A percentile compares a stretch with the other conserved stretches of the same genome.
Conservation (phyloP, 2,113 vertebrate genomes). For the Polyodon spathula region DNA sequence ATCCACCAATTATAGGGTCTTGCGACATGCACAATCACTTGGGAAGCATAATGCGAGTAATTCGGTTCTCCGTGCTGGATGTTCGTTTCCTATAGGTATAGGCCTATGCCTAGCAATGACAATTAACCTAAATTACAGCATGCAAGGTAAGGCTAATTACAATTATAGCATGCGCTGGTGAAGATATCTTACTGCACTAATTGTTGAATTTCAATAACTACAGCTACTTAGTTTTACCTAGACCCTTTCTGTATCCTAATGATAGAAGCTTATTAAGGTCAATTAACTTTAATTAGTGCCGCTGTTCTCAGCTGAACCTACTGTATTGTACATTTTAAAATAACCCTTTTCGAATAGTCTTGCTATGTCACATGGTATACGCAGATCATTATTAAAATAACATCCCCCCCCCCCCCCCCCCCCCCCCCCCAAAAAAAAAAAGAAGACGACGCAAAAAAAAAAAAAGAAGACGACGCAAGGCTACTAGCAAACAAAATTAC, state of each 20-base stretch:
- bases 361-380: slow-evolving; percentile 31
- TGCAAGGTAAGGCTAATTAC: slow-evolving; percentile 48
- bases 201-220: slow-evolving; percentile 50
- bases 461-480: no score
- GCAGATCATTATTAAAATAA: no score
- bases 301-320: slow-evolving; percentile 51
- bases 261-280: slow-evolving; percentile 47
- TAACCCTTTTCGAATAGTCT: slow-evolving; percentile 33
- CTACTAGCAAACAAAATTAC: no score
- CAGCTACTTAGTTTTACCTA: slow-evolving; percentile 60
- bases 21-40: no score
- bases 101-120: slow-evolving; percentile 24
- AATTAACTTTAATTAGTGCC: slow-evolving; percentile 59
- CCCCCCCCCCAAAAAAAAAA: no score
- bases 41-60: neutral
- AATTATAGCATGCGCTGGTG: slow-evolving; percentile 44
- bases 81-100: slow-evolving; percentile 23
- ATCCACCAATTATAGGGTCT: no score
- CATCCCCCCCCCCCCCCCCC: no score
- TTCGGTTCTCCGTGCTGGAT: neutral
- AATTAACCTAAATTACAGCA: slow-evolving; percentile 26
- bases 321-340: slow-evolving; percentile 37
- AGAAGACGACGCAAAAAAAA: no score
- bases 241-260: slow-evolving; percentile 40
- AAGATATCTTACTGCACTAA: slow-evolving; percentile 44